Evolutionary conservation across 2,113 vertebrate genomes (phyloP), one percentile per base, ranked within the genome.

Genomic region (Malurus melanocephalus): DNA sequence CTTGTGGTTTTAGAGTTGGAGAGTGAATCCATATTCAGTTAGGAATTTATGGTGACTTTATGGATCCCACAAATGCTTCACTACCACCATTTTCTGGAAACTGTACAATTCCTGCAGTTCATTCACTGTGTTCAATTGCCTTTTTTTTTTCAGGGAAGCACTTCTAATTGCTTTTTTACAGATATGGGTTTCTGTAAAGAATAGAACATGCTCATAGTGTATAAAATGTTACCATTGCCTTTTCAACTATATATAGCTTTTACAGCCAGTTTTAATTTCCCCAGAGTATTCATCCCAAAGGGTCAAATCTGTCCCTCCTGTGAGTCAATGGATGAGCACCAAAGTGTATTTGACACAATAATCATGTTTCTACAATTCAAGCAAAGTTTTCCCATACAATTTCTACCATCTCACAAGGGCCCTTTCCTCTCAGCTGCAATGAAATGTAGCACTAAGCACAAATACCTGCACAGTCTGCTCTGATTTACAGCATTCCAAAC

Each of bases 41-140:
- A 94, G 92, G 95, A 94, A 96, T 96, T 96, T 94, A 94, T 95
- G 92, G 94, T 94, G 92, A 94, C 93, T 96, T 95, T 95, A 95
- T 95, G 90, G 90, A 94, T 92, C 90, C 95, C 94, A 95, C 94
- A 96, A 95, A 93, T 82, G 95, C 88, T 94, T 94, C 94, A 80
- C 92, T 94, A 94, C 94, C 88, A 93, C 92, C 94, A 90, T 94
- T 93, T 93, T 93, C 92, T 95, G 95, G 93, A 95, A 94, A 75
- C 68, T 33, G 74, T 93, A 96, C 92, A 95, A 95, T 85, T 93
- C 93, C 94, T 90, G 83, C 93, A 94, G 95, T 76, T 94, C 90
- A 93, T 95, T 95, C 92, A 93, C 84, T 89, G 80, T 5, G 6
- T 85, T 95, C 88, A 93, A 93, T 87, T 93, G 86, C 73, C 77